phyloP scores from a whole-genome alignment of 2,888 invertebrate species.

The Tridacna crocea region DNA sequence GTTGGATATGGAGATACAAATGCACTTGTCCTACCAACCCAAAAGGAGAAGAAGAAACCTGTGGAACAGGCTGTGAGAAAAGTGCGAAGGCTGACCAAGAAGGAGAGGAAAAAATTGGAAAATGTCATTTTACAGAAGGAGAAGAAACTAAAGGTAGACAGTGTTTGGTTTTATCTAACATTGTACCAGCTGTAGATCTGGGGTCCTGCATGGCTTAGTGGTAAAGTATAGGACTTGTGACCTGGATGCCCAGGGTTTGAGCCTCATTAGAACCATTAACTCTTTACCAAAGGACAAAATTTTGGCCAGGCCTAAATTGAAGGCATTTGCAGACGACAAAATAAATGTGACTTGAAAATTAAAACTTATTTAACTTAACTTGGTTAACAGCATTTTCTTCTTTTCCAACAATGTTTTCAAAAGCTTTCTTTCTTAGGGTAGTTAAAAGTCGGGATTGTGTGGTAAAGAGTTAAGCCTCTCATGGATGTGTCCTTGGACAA shows the following conservation, averaged over 20 bases:
- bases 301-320: too few relatives aligned
- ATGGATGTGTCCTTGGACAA: too few relatives aligned
- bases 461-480: too few relatives aligned
- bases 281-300: not conserved
- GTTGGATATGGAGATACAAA: conserved; percentile 89
- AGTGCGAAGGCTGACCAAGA: conserved; percentile 92
- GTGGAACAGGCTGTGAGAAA: conserved; percentile 51
- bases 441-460: too few relatives aligned
- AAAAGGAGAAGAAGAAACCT: conserved; percentile 90
- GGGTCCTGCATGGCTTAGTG: too few relatives aligned
- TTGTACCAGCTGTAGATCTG: not conserved
- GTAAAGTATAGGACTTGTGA: too few relatives aligned
- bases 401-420: too few relatives aligned
- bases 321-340: too few relatives aligned
- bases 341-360: too few relatives aligned
- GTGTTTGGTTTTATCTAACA: not conserved
- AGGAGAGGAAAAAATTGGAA: conserved; percentile 93
- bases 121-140: conserved; percentile 94
- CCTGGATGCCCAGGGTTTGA: too few relatives aligned
- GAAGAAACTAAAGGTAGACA: conserved; percentile 90
- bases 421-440: too few relatives aligned
- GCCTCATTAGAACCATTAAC: not conserved
- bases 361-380: conserved; percentile 16
- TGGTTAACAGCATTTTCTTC: too few relatives aligned
- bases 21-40: conserved; percentile 91